phyloP scores from a whole-genome alignment of 2,113 vertebrate genomes.

The Diadophis punctatus region DNA sequence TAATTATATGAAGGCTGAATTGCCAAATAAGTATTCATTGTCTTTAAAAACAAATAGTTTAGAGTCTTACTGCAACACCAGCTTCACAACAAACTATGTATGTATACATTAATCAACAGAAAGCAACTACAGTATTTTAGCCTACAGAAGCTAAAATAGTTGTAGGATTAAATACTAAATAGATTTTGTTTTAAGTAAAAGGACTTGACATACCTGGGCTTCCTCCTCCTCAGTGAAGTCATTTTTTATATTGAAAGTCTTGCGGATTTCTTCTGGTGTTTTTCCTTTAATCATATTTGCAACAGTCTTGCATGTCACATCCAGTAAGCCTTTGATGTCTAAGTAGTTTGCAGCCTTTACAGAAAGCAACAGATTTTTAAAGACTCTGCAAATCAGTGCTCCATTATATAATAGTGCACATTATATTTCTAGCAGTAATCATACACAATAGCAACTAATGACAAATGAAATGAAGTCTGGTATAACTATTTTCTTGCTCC shows the following conservation, averaged over 20 bases:
- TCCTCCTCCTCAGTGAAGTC: slow-evolving; percentile 99
- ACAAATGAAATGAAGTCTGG: not conserved
- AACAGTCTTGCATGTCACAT: slow-evolving; percentile 99
- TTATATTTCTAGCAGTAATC: not conserved
- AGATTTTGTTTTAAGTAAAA: not conserved
- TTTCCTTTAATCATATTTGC: slow-evolving; percentile 99
- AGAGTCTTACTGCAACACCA: not conserved
- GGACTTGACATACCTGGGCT: slow-evolving; percentile 81
- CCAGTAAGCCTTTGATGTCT: slow-evolving; percentile 98
- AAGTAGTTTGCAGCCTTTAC: slow-evolving; percentile 95
- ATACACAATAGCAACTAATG: not conserved
- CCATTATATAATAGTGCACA: not conserved
- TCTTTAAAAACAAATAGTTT: not conserved
- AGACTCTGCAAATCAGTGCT: not conserved
- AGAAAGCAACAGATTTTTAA: slow-evolving; percentile 24
- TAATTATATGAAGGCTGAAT: not conserved
- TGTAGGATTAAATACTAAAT: not conserved
- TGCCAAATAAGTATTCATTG: not conserved
- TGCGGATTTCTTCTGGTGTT: slow-evolving; percentile 98
- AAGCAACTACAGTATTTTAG: not conserved
- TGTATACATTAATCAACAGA: not conserved
- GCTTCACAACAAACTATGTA: not conserved
- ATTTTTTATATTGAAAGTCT: slow-evolving; percentile 99
- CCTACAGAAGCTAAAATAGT: not conserved
- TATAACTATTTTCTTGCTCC: not conserved